phyloP scores from a whole-genome alignment of 2,113 vertebrate species.

The Chlamydotis undulata region DNA sequence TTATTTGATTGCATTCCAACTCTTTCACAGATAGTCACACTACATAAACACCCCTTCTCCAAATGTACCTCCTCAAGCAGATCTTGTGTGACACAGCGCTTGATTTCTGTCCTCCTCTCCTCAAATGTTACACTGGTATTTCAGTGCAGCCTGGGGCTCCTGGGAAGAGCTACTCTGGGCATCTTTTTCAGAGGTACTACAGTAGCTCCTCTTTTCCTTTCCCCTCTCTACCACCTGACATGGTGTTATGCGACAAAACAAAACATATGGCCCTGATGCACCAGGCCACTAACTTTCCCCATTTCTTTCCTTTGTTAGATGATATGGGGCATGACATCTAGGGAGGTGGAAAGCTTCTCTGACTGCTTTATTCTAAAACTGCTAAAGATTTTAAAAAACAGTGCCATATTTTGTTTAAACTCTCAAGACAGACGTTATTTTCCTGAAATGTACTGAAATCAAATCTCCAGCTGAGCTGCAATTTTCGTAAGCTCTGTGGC shows the following conservation, averaged over 20 bases:
- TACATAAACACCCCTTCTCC: not conserved
- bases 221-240: not conserved
- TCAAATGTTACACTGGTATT: not conserved
- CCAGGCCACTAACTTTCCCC: not conserved
- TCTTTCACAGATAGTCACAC: not conserved
- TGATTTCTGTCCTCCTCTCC: not conserved
- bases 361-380: not conserved
- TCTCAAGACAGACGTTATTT: not conserved
- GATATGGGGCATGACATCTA: not conserved
- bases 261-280: not conserved
- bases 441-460: not conserved
- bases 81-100: not conserved
- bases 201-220: not conserved
- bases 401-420: not conserved
- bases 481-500: not conserved
- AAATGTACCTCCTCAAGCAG: not conserved
- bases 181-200: not conserved
- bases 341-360: not conserved
- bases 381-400: not conserved
- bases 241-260: not conserved
- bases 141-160: not conserved
- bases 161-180: not conserved
- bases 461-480: not conserved
- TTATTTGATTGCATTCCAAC: not conserved
- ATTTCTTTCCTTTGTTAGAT: not conserved